Evolutionary conservation across 2,888 invertebrate genomes (phyloP).

Genomic region (Resseliella maxima): DNA sequence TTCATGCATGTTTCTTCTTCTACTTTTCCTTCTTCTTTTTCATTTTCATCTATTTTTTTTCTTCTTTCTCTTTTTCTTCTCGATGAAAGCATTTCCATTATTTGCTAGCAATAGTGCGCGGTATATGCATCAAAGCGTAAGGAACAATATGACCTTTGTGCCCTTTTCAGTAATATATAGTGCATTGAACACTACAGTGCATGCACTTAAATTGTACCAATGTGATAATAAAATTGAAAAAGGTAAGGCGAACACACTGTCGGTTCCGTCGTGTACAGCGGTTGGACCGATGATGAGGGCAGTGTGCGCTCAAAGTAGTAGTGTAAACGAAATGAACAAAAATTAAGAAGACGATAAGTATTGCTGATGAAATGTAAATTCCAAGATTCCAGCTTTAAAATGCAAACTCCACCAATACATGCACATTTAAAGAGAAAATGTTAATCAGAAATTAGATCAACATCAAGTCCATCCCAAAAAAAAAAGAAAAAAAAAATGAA

Average conservation of each 20-base stretch:
- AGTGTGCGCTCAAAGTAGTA: not conserved
- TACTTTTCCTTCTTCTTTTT: not conserved
- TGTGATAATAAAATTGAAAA: slow-evolving; percentile 51
- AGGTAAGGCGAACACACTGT: not conserved
- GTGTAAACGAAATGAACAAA: not conserved
- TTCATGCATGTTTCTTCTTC: not conserved
- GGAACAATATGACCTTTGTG: slow-evolving; percentile 53
- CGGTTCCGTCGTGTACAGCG: not conserved
- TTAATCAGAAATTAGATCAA: too few relatives aligned
- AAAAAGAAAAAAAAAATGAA: too few relatives aligned
- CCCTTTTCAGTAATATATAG: slow-evolving; percentile 54
- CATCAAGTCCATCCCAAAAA: too few relatives aligned
- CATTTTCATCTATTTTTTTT: not conserved
- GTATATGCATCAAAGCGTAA: not conserved
- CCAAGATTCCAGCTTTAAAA: too few relatives aligned
- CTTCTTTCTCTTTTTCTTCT: not conserved
- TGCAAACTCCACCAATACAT: too few relatives aligned
- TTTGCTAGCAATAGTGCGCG: not conserved
- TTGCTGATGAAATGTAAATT: not conserved
- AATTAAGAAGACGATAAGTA: not conserved
- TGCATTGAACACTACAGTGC: slow-evolving; percentile 39
- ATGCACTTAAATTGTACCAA: slow-evolving; percentile 51
- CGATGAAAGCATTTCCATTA: slow-evolving; percentile 15
- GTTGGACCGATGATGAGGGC: not conserved
- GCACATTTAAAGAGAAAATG: too few relatives aligned